These are phyloP conservation scores for Ondatra zibethicus DNA, from an alignment of 2,113 vertebrate genomes.

Conservation along the genomic window DNA sequence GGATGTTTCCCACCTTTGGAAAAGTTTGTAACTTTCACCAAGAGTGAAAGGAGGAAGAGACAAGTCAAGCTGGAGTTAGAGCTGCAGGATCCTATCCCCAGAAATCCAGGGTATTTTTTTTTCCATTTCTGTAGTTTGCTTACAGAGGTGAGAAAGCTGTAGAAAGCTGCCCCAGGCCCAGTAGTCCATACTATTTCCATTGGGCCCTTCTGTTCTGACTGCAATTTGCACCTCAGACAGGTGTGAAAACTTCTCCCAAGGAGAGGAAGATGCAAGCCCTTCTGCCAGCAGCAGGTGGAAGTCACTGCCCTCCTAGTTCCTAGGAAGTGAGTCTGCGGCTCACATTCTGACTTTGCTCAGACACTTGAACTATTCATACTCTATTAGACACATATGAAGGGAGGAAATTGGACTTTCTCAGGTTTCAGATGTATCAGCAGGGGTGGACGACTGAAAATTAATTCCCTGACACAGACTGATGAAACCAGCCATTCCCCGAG, in stretches of 20 bases:
- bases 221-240: slow-evolving; percentile 76
- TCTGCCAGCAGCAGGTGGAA: slow-evolving; percentile 44
- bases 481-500: slow-evolving; percentile 69
- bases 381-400: slow-evolving; percentile 81
- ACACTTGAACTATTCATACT: slow-evolving; percentile 77
- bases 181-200: slow-evolving; percentile 27
- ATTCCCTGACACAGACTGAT: slow-evolving; percentile 82
- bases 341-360: slow-evolving; percentile 67
- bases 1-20: slow-evolving; percentile 30
- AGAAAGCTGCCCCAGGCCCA: not conserved
- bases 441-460: slow-evolving; percentile 79
- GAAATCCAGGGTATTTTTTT: not conserved
- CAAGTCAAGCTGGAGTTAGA: not conserved
- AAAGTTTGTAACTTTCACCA: not conserved
- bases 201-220: slow-evolving; percentile 48
- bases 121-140: not conserved
- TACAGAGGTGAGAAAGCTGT: not conserved
- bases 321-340: not conserved
- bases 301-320: slow-evolving; percentile 26
- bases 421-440: slow-evolving; percentile 79
- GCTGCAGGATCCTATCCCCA: not conserved
- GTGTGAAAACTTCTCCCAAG: slow-evolving; percentile 74
- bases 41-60: slow-evolving; percentile 1
- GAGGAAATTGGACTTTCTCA: slow-evolving; percentile 84
- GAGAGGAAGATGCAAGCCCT: slow-evolving; percentile 55